Percentiles rank a stretch among this genome's conserved stretches.
These are phyloP conservation scores for Mesitornis unicolor DNA, from an alignment of 2,113 vertebrate genomes.

Conservation along the genomic window DNA sequence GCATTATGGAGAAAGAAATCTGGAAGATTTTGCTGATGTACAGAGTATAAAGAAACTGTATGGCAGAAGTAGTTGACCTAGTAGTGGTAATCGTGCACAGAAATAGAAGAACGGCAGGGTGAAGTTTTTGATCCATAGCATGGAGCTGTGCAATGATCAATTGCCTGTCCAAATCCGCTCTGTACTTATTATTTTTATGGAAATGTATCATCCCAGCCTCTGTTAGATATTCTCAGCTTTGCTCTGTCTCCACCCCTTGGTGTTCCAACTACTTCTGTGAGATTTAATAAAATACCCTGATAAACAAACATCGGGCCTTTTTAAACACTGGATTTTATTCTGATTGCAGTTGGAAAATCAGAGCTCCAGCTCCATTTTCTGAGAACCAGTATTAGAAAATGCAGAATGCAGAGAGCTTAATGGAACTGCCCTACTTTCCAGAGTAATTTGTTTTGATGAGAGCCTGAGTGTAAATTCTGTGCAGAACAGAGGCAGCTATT, in stretches of 20 bases:
- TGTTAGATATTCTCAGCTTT: conserved; percentile 26
- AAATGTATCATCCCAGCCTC: conserved; percentile 55
- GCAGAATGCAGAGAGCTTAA: conserved; percentile 55
- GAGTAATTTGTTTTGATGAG: conserved; percentile 69
- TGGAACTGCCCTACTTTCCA: conserved; percentile 72
- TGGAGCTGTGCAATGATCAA: conserved; percentile 55
- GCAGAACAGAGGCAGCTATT: conserved; percentile 75
- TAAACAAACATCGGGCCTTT: not conserved
- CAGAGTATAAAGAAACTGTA: not conserved
- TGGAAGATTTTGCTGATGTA: conserved; percentile 19
- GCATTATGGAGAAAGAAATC: not conserved
- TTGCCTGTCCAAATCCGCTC: conserved; percentile 53
- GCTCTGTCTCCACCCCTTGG: not conserved
- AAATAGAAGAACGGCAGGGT: conserved; percentile 33
- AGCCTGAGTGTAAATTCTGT: conserved; percentile 67
- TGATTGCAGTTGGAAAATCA: not conserved
- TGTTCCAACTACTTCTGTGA: not conserved
- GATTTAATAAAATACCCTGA: conserved; percentile 40
- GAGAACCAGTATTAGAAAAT: conserved; percentile 54
- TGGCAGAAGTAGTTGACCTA: not conserved
- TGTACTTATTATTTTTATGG: conserved; percentile 62
- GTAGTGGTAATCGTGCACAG: not conserved
- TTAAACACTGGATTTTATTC: not conserved
- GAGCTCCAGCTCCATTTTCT: not conserved
- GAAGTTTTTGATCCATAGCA: conserved; percentile 53